Base-by-base conservation (phyloP, 2,888 invertebrate genomes). In the Dynastes grantii region DNA sequence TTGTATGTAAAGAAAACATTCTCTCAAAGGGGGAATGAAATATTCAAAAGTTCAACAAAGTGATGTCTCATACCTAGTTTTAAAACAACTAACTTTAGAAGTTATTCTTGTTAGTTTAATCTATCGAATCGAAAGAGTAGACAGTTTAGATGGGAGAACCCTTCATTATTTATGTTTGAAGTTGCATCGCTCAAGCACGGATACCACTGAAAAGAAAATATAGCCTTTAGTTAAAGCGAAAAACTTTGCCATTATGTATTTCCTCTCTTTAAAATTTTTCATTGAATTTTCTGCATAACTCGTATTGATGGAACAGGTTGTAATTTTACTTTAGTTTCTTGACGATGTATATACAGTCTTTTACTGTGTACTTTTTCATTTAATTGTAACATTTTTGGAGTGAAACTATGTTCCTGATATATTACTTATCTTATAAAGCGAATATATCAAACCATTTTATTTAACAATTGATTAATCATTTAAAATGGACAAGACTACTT, bases 31-130 rank as follows among this genome's bases (percentile, higher is more conserved):
- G 22, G 55, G 58, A 78, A 71, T 78, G 71, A 78, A 78, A 78
- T 78, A 78, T 78, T 78, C 78, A 78, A 73, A 73, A 78, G 78
- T 78, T 73, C 71, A 78, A 78, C 78, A 78, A 78, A 78, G 78
- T 78, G 73, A 78, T 78, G 78, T 53, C 73, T 70, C 29, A 75
- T 78, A 64, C 77, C 58, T 61, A 63, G 61, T 70, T 78, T 55
- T 78, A 73, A 78, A 73, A 78, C 78, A 78, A 78, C 78, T 78
- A 75, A 78, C 78, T 78, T 71, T 64, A 73, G 73, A 78, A 73
- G 71, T 78, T 71, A 73, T 77, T 78, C 78, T 71, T 78, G 78
- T 78, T 78, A 78, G 78, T 78, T 78, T 64, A 71, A 78, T 78
- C 73, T 73, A 78, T 78, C 70, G 71, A 78, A 64, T 78, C 78